Base-by-base conservation (phyloP, 1,140 invertebrate genomes). In the Zaprionus capensis region DNA sequence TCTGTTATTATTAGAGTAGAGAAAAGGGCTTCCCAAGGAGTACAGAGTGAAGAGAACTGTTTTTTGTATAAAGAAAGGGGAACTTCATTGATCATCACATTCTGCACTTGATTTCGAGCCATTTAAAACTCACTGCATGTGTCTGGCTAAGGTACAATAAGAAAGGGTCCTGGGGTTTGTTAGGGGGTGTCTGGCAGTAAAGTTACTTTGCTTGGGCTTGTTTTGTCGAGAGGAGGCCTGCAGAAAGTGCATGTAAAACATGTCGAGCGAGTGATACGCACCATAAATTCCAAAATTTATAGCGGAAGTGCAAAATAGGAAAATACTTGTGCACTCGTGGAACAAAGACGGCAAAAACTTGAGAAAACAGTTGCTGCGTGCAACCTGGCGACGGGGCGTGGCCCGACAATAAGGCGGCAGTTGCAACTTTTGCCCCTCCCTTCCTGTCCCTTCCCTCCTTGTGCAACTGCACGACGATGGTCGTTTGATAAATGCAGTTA, bases 271-370 rank as follows among this genome's bases (percentile, higher is more conserved):
- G 85, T 87, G 83, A 88, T 87, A 87, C 83, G 83, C 80, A 80
- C 84, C 83, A 87, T 87, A 87, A 87, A 87, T 80, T 87, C 77
- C 49, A 26, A 64, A 90, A 87, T 87, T 87, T 87, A 87, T 87
- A 75, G 83, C 85, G 84, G 85, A 87, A 87, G 83, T 84, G 85
- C 80, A 87, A 83, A 86, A 86, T 86, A 86, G 62, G 80, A 86
- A 87, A 87, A 87, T 88, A 87, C 77, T 86, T 88, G 76, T 70
- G 82, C 64, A 66, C 62, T 63, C 65, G 57, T 15, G 5, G 59
- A 36, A 58, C 56, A 46, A 69, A 55, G 65, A 44, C 59, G 46
- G 66, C 59, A 71, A 69, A 78, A 84, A 84, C 66, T 65, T 75
- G 46, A 61, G 46, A 64, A 59, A 68, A 58, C 65, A 22, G 26